Conservation (phyloP, 2,113 vertebrate genomes). For the Turdus rufiventris region DNA sequence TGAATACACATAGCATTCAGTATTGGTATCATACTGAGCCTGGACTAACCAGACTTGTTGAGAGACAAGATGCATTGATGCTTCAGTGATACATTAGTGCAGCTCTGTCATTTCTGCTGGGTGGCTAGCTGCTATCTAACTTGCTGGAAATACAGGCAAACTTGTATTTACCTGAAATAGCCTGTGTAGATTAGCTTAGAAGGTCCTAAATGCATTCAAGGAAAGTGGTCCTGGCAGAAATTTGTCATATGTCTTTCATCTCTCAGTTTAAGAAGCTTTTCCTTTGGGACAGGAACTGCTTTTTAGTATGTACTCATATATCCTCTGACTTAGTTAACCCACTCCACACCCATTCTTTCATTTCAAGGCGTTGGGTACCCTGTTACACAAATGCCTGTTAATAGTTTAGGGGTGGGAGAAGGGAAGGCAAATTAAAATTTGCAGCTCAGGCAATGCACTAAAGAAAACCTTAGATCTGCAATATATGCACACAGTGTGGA, state of each 20-base stretch:
- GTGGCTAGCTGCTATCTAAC: not conserved
- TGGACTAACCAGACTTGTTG: not conserved
- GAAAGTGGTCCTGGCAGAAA: not conserved
- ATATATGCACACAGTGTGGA: no score
- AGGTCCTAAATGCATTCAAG: not conserved
- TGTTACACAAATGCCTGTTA: not conserved
- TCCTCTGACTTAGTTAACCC: not conserved
- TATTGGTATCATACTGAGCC: not conserved
- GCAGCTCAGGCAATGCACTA: not conserved
- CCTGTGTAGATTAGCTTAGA: not conserved
- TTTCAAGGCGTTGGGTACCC: not conserved
- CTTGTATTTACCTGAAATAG: not conserved
- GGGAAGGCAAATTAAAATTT: not conserved
- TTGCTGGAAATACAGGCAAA: not conserved
- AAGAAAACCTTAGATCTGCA: not conserved
- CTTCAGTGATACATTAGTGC: no score
- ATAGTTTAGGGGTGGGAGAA: not conserved
- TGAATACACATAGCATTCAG: not conserved
- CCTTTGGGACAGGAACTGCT: not conserved
- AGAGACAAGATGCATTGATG: not conserved
- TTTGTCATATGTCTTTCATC: not conserved
- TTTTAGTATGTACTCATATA: not conserved
- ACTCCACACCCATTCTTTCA: rapidly evolving
- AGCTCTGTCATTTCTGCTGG: not conserved
- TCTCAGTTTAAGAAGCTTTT: not conserved